These are phyloP conservation scores for Collichthys lucidus DNA, from an alignment of 2,113 vertebrate species.

Conservation along the genomic window DNA sequence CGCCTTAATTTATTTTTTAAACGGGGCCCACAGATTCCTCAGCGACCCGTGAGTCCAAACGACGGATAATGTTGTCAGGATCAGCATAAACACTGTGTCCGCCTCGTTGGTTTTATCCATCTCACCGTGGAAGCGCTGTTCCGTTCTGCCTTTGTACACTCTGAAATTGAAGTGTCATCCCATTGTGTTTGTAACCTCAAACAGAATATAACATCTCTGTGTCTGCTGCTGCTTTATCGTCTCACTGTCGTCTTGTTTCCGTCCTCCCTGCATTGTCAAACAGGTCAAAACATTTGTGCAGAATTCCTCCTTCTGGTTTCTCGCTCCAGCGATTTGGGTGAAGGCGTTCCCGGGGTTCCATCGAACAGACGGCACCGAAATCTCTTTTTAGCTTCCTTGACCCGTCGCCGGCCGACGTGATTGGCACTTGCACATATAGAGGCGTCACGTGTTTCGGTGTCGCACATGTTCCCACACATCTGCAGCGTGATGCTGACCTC, in stretches of 20 bases:
- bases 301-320: background rate
- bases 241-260: background rate
- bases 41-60: constrained; percentile 23
- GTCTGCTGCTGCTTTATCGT: background rate
- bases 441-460: background rate
- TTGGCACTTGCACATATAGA: background rate
- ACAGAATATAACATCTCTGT: constrained; percentile 41
- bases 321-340: background rate
- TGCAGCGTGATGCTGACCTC: background rate
- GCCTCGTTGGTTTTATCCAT: constrained; percentile 17
- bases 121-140: background rate
- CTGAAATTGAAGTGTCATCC: constrained; percentile 28
- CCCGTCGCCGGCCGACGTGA: background rate
- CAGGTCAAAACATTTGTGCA: background rate
- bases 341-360: background rate
- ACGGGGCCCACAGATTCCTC: constrained; percentile 13
- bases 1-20: constrained; percentile 38
- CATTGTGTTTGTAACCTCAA: constrained; percentile 22
- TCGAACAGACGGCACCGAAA: background rate
- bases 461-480: background rate
- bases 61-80: background rate
- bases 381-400: background rate
- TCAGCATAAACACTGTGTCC: constrained; percentile 21
- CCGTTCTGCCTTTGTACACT: constrained; percentile 1
- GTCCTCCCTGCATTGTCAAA: constrained; percentile 5